A percentile compares a stretch with the other conserved stretches of the same genome.
Evolutionary conservation across 2,888 invertebrate genomes (phyloP).

Genomic region (Aphodius granarius): DNA sequence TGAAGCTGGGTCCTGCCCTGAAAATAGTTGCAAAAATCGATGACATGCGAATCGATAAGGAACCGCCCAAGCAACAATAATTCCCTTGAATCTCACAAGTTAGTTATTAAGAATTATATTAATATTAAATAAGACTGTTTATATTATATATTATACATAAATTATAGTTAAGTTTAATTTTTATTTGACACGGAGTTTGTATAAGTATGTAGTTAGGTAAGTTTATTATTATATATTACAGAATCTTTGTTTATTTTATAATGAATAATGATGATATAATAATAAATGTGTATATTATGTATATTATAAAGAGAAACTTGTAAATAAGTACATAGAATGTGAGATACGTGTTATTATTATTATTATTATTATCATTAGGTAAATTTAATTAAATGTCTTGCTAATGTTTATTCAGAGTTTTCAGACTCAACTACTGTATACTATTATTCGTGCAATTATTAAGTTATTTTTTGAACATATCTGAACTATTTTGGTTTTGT

Average conservation of each 20-base stretch:
- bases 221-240: too few relatives aligned
- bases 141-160: constrained; percentile 13
- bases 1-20: constrained; percentile 94
- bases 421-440: not conserved
- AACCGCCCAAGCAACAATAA: constrained; percentile 39
- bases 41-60: constrained; percentile 71
- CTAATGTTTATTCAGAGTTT: not conserved
- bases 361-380: not conserved
- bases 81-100: not conserved
- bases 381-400: not conserved
- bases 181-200: not conserved
- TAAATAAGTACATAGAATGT: not conserved
- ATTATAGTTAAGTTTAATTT: constrained; percentile 4
- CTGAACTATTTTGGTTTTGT: constrained; percentile 5
- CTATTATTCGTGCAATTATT: constrained; percentile 3
- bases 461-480: constrained; percentile 13
- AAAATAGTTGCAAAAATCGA: constrained; percentile 94
- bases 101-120: constrained; percentile 4
- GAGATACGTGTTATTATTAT: not conserved
- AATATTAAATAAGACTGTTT: constrained; percentile 22
- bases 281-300: constrained; percentile 1
- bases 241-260: not conserved
- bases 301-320: not conserved
- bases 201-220: constrained; percentile 1
- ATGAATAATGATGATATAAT: not conserved